Conservation (phyloP, 2,113 vertebrate species). For the Pardalotus punctatus region DNA sequence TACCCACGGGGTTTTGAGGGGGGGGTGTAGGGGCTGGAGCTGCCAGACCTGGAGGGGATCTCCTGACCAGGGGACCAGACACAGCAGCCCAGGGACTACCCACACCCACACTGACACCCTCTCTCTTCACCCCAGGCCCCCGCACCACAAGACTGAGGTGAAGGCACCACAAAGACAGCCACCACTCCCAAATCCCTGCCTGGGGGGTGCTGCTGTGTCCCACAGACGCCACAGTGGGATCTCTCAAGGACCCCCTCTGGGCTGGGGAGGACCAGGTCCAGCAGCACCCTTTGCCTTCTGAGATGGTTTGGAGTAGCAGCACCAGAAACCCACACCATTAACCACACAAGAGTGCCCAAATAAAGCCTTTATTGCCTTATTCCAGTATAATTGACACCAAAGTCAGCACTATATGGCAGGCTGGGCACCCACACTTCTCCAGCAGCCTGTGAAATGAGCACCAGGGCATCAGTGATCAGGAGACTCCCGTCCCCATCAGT, state of each 20-base stretch:
- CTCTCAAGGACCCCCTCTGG: not conserved
- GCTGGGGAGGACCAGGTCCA: not conserved
- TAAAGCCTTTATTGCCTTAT: slow-evolving; percentile 10
- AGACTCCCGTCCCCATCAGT: not conserved
- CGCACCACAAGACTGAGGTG: not conserved
- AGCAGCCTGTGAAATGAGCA: not conserved
- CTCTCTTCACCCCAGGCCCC: not conserved
- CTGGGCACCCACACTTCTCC: not conserved
- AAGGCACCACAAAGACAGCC: not conserved
- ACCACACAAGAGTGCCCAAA: not conserved
- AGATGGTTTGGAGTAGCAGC: not conserved
- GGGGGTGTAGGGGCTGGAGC: not conserved
- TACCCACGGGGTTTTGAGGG: not conserved
- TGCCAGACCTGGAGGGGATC: not conserved
- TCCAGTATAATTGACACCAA: not conserved
- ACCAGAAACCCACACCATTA: not conserved
- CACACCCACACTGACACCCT: not conserved
- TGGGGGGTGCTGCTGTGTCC: not conserved
- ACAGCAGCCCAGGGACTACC: not conserved
- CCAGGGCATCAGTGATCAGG: not conserved
- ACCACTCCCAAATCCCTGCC: not conserved
- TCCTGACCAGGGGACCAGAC: not conserved
- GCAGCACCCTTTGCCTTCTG: not conserved
- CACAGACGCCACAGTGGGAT: not conserved
- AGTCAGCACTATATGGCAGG: not conserved